These are phyloP conservation scores for Rotaria macrura DNA, from an alignment of 2,888 invertebrate genomes.

Conservation along the genomic window DNA sequence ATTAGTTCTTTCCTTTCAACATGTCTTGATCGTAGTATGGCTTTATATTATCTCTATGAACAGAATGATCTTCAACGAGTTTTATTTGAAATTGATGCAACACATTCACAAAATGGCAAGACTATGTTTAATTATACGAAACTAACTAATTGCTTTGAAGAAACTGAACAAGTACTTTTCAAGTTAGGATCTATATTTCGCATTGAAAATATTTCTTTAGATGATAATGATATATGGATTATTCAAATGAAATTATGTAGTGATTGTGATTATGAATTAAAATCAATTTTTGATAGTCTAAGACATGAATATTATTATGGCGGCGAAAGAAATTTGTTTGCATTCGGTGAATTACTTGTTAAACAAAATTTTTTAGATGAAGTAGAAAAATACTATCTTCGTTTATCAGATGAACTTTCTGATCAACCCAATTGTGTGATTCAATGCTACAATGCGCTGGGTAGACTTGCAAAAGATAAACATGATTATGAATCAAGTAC, in stretches of 20 bases:
- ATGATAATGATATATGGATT: background rate
- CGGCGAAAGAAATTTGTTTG: background rate
- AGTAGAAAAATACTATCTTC: background rate
- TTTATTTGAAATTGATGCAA: background rate
- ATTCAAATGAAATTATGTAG: background rate
- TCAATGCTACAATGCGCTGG: background rate
- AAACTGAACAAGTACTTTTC: background rate
- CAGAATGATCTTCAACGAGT: background rate
- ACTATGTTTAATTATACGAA: background rate
- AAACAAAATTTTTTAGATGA: background rate
- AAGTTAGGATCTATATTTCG: background rate
- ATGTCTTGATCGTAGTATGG: background rate
- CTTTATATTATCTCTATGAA: background rate
- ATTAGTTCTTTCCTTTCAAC: background rate
- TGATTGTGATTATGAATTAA: background rate
- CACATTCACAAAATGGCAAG: background rate
- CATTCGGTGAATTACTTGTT: background rate
- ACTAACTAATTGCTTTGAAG: background rate
- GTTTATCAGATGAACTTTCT: background rate
- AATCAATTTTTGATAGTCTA: background rate
- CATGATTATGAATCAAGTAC: background rate
- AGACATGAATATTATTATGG: background rate
- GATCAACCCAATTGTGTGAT: background rate
- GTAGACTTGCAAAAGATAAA: background rate
- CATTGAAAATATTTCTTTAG: background rate